Evolutionary conservation across 2,888 invertebrate species (phyloP).

Genomic region (Hylaea fasciaria): DNA sequence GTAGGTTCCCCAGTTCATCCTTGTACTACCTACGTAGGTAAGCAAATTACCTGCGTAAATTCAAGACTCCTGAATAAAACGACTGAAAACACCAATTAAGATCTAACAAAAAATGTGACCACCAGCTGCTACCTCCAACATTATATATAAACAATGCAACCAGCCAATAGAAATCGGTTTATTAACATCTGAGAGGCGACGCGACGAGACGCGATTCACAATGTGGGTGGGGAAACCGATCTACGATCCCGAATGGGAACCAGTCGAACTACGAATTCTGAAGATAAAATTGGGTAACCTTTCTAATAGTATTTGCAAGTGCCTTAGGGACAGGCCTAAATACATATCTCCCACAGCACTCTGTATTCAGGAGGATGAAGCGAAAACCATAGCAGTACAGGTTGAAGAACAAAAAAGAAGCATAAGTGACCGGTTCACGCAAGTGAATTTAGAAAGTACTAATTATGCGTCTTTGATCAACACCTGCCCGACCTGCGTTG

Average conservation of each 20-base stretch:
- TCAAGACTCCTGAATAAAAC: too few species aligned
- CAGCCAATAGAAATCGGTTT: not conserved
- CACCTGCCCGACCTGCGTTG: conserved; percentile 59
- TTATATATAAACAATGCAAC: too few species aligned
- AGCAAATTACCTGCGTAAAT: too few species aligned
- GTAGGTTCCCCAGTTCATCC: too few species aligned
- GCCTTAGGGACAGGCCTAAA: conserved; percentile 43
- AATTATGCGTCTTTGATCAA: too few species aligned
- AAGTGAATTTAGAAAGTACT: conserved; percentile 25
- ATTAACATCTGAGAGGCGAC: not conserved
- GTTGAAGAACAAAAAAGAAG: conserved; percentile 30
- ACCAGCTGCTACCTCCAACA: too few species aligned
- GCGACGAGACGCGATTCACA: not conserved
- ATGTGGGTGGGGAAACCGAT: conserved; percentile 1
- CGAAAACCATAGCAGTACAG: conserved; percentile 49
- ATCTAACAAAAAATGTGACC: too few species aligned
- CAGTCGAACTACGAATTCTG: conserved; percentile 58
- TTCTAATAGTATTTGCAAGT: conserved; percentile 52
- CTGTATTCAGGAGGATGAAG: too few species aligned
- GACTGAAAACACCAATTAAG: too few species aligned
- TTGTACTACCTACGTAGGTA: too few species aligned
- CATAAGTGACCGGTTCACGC: conserved; percentile 39
- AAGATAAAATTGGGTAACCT: conserved; percentile 62
- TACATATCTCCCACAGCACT: not conserved
- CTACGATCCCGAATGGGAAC: conserved; percentile 46